Percentiles rank a stretch among this genome's conserved stretches.
These are phyloP conservation scores for Lepidonotus clava DNA, from an alignment of 2,888 invertebrate genomes.

Conservation along the genomic window DNA sequence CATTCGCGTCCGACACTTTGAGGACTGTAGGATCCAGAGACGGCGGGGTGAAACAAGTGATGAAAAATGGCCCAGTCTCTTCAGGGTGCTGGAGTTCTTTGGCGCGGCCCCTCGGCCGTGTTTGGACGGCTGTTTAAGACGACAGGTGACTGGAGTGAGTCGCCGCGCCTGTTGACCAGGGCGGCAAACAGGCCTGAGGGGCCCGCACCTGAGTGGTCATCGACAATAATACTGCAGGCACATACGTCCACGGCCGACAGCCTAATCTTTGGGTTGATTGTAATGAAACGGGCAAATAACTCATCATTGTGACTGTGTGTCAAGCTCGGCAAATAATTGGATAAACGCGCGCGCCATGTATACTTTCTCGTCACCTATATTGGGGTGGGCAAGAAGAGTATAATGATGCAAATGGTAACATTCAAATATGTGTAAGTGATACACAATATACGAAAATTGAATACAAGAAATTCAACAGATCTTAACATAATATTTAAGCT, in stretches of 20 bases:
- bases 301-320: neutral
- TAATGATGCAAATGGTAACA: no score
- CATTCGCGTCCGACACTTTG: no score
- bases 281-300: constrained; percentile 31
- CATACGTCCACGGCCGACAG: neutral
- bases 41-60: neutral
- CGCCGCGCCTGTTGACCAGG: neutral
- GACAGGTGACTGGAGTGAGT: neutral
- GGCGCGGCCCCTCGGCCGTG: neutral
- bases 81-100: neutral
- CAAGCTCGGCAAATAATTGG: no score
- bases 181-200: neutral
- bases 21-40: no score
- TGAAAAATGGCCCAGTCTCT: neutral
- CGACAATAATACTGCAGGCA: neutral
- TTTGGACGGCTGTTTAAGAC: neutral
- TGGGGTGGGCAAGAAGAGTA: no score
- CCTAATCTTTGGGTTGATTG: neutral
- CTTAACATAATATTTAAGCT: no score
- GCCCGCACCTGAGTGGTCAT: neutral
- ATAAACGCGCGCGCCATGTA: no score
- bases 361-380: no score
- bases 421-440: no score
- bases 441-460: no score
- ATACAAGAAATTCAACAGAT: no score